Evolutionary conservation across 2,888 invertebrate genomes (phyloP).

Genomic region (Callyntrura sp.): DNA sequence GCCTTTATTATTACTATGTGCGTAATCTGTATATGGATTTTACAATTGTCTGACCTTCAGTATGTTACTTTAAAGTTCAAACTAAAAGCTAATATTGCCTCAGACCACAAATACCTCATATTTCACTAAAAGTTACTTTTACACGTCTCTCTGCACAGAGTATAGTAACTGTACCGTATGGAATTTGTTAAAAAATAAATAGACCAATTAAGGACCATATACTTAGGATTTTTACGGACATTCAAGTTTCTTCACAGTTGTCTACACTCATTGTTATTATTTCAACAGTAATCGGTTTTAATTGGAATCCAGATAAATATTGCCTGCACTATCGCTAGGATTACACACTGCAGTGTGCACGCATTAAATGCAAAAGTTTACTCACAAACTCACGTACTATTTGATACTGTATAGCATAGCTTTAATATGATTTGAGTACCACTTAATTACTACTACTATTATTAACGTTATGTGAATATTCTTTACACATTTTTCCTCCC

Average conservation of each 20-base stretch:
- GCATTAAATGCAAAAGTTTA: constrained; percentile 54
- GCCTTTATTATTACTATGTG: constrained; percentile 61
- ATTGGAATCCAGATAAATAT: constrained; percentile 39
- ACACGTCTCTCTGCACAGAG: constrained; percentile 17
- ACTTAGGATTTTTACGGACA: constrained; percentile 2
- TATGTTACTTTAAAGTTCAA: constrained; percentile 28
- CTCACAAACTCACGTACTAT: no score
- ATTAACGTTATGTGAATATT: background rate
- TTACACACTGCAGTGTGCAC: background rate
- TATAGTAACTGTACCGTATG: background rate
- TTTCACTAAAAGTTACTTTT: constrained; percentile 29
- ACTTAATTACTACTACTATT: no score
- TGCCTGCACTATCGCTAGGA: background rate
- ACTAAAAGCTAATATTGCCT: constrained; percentile 76
- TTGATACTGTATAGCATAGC: background rate
- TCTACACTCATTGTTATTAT: background rate
- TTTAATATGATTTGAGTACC: constrained; percentile 9
- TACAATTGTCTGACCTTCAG: constrained; percentile 68
- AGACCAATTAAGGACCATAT: constrained; percentile 37
- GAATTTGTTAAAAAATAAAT: constrained; percentile 68
- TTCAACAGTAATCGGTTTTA: no score
- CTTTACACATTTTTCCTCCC: background rate
- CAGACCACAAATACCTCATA: constrained; percentile 72
- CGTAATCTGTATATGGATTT: constrained; percentile 62
- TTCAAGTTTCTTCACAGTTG: background rate